A percentile compares a stretch with the other conserved stretches of the same genome.
These are phyloP conservation scores for Parascotia fuliginaria DNA, from an alignment of 2,888 invertebrate species.

Conservation along the genomic window DNA sequence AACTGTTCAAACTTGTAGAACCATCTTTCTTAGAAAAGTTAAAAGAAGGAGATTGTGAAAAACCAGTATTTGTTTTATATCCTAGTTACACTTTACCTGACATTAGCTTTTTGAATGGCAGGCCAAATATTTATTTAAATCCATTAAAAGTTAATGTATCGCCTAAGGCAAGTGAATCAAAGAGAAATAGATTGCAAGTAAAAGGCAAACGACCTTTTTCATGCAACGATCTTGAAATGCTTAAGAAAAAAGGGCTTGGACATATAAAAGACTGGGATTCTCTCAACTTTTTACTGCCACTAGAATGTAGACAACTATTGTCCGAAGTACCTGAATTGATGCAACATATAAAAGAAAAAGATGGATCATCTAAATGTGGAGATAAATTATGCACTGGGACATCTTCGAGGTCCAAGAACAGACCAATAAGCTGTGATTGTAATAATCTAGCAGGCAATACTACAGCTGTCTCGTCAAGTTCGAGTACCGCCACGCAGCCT, in stretches of 20 bases:
- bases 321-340: conserved; percentile 92
- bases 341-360: conserved; percentile 86
- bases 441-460: conserved; percentile 83
- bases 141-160: conserved; percentile 87
- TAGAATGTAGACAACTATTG: conserved; percentile 92
- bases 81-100: conserved; percentile 96
- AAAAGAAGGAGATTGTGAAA: conserved; percentile 87
- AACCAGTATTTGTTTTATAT: conserved; percentile 95
- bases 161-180: conserved; percentile 69
- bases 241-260: conserved; percentile 92
- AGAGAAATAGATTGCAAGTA: conserved; percentile 67
- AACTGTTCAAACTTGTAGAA: conserved; percentile 87
- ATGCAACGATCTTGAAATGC: conserved; percentile 92
- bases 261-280: conserved; percentile 98
- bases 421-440: conserved; percentile 87
- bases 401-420: conserved; percentile 83
- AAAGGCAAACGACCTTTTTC: conserved; percentile 89
- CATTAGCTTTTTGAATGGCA: conserved; percentile 90
- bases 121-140: conserved; percentile 89
- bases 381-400: conserved; percentile 77
- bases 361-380: conserved; percentile 61
- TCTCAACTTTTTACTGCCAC: conserved; percentile 93
- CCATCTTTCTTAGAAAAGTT: conserved; percentile 90
- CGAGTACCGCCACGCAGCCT: conserved; percentile 91
- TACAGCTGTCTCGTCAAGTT: conserved; percentile 87